Base-by-base conservation (phyloP, 2,113 vertebrate genomes). In the Hepsetus odoe region DNA sequence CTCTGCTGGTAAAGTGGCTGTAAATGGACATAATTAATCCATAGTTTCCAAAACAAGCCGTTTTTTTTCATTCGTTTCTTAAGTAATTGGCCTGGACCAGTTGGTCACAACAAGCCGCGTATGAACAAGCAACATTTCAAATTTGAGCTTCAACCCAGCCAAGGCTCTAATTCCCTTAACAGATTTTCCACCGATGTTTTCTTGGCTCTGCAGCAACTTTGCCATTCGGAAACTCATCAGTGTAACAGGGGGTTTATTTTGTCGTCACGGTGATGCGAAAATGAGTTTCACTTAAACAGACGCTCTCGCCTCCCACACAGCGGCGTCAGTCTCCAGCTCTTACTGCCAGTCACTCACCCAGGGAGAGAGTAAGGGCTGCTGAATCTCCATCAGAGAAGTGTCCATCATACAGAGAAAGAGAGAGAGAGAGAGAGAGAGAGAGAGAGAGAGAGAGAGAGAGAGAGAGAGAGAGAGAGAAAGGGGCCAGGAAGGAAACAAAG, bases 331-430 rank as follows among this genome's bases (percentile, higher is more conserved):
- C 51, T 10, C 9, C n/a, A 4, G 61, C 53, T 20, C 14, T 5
- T 1, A 30, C 58, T 61, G 26, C 46, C 26, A 58, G 16, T 13
- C 32, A 28, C 35, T 70, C 16, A 20, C 22, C 30, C 65, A 69
- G 13, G 16, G 68, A 69, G 51, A 69, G 62, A 38, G 38, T 68
- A 68, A 53, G 71, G 69, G 62, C 70, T 62, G 70, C 38, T 46
- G 53, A 49, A 74, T 35, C 62, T 49, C 64, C 20, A 38, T 74
- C 66, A 46, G 35, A 68, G 28, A 74, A 24, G 55, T 20, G 44
- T 78, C 70, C 74, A 67, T 82, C 69, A 72, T 33, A 59, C 32
- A 35, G 13, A 12, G 11, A 40, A 12, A 7, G 42, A 78, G 20
- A 55, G 20, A 38, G 14, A 72, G 3, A 28, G 14, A 33, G 38